phyloP scores from a whole-genome alignment of 1,140 invertebrate species.

The Brevipalpus yothersi region DNA sequence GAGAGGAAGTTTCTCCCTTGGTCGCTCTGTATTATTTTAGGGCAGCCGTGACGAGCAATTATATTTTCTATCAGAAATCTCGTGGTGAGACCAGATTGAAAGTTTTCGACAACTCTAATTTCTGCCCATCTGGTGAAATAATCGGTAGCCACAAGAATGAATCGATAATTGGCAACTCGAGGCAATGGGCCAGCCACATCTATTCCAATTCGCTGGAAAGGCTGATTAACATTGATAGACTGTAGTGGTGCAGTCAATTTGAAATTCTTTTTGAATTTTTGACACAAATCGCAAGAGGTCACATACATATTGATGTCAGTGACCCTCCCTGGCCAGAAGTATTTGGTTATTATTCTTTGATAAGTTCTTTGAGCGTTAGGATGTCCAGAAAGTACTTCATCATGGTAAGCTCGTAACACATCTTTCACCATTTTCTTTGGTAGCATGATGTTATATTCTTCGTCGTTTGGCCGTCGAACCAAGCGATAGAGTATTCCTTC shows the following conservation, averaged over 20 bases:
- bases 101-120: conserved; percentile 9
- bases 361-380: conserved; percentile 11
- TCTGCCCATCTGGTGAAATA: conserved; percentile 15
- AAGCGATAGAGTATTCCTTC: neutral
- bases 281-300: conserved; percentile 9
- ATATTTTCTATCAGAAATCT: neutral
- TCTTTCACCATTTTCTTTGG: conserved; percentile 1
- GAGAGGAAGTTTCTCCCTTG: neutral
- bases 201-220: conserved; percentile 13
- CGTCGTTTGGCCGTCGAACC: neutral
- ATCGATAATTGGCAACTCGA: neutral
- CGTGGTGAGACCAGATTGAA: neutral
- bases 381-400: conserved; percentile 9
- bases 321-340: conserved; percentile 11
- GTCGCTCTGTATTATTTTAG: neutral
- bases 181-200: conserved; percentile 14
- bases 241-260: neutral
- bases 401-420: neutral
- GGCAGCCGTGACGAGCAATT: neutral
- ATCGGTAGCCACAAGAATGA: conserved; percentile 13
- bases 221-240: conserved; percentile 3
- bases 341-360: conserved; percentile 7
- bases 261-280: neutral
- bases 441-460: neutral
- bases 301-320: conserved; percentile 8